A percentile compares a stretch with the other conserved stretches of the same genome.
These are phyloP conservation scores for Apoda limacodes DNA, from an alignment of 2,888 invertebrate genomes.

Conservation along the genomic window DNA sequence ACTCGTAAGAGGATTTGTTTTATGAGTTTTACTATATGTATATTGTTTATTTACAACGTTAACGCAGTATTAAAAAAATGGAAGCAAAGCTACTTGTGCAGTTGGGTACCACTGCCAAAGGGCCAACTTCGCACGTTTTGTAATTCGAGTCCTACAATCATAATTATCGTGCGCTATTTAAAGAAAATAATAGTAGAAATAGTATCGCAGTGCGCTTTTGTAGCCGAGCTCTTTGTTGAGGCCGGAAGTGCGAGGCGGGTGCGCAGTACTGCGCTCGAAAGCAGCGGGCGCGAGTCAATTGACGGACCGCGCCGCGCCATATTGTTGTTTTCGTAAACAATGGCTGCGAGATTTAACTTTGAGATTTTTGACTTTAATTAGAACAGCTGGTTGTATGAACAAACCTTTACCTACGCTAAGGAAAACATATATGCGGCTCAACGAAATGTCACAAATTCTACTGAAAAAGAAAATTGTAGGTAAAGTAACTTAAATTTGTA, in stretches of 20 bases:
- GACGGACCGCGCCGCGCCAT: too few relatives aligned
- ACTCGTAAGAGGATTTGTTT: too few relatives aligned
- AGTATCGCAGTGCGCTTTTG: constrained; percentile 61
- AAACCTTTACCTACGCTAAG: too few relatives aligned
- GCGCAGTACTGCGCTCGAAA: constrained; percentile 30
- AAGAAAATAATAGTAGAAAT: constrained; percentile 37
- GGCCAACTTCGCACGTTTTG: constrained; percentile 18
- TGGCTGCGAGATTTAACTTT: constrained; percentile 20
- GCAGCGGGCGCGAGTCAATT: constrained; percentile 24
- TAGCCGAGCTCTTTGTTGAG: constrained; percentile 36
- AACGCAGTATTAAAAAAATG: not conserved
- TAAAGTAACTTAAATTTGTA: too few relatives aligned
- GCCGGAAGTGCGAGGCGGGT: constrained; percentile 19
- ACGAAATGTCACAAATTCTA: too few relatives aligned
- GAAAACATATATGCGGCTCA: too few relatives aligned
- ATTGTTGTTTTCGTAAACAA: constrained; percentile 34
- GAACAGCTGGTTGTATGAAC: too few relatives aligned
- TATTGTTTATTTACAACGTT: not conserved
- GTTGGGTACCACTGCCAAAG: constrained; percentile 20
- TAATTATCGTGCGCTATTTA: constrained; percentile 38
- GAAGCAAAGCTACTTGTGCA: constrained; percentile 21
- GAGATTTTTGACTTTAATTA: constrained; percentile 20
- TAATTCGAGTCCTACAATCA: constrained; percentile 41
- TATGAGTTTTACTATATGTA: not conserved
- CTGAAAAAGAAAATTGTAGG: too few relatives aligned